Evolutionary conservation across 2,888 invertebrate genomes (phyloP), one percentile per base, ranked within the genome.

Genomic region (Hydropsyche betteni): DNA sequence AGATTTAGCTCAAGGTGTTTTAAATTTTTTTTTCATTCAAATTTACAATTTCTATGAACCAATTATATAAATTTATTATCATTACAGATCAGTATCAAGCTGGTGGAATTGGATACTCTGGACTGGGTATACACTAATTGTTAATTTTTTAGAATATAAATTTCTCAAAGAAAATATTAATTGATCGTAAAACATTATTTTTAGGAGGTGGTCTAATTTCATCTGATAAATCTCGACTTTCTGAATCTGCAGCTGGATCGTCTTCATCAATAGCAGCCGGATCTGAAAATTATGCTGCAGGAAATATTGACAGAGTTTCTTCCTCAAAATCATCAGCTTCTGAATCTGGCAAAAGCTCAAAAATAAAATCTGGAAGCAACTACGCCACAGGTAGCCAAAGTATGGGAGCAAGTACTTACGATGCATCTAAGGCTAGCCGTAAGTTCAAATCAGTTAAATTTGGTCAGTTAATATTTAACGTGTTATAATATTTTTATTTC

Each of bases 281-380:
- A 10, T 14, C 44, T 12, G 53, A 50, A n/a, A 55, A 75, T 16
- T 72, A 34, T 53, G 61, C 69, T 12, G 64, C 69, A 5, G 74
- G 52, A 16, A 52, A 69, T 4, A 24, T 50, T n/a, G 55, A 69
- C 12, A 75, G 69, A 52, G 55, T 73, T 7, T 70, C 77, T 6
- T 53, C 76, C 8, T 78, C 77, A 12, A 76, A 78, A 58, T 50
- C 55, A 16, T 78, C 78, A 5, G 74, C 78, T 6, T 75, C 78
- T 5, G 72, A 69, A 33, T 76, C 76, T 4, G 68, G 44, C 44
- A 76, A 76, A 34, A 75, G 36, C 36, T 69, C 76, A n/a, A 78
- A 69, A 70, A 76, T 75, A 44, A 78, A 78, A 58, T 36, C 58
- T 5, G 74, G 71, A 71, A 55, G 72, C 12, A 55, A 16, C 36